A percentile compares a stretch with the other conserved stretches of the same genome.
phyloP scores from a whole-genome alignment of 1,140 invertebrate species.

The Steinernema feltiae region DNA sequence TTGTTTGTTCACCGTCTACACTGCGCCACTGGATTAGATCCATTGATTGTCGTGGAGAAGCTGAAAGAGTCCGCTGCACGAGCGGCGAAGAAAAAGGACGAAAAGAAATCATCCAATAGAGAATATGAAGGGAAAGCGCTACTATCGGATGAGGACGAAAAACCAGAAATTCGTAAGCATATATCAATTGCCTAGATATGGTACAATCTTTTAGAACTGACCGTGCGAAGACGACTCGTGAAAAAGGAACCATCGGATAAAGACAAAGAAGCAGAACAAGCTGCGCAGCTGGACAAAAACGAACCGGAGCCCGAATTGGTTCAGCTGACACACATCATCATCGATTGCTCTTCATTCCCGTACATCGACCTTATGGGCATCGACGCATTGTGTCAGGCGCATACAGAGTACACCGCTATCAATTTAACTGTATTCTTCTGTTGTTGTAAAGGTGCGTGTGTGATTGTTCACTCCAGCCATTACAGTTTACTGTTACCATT shows the following conservation, averaged over 20 bases:
- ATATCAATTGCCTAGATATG: conserved; percentile 31
- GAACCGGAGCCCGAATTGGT: conserved; percentile 12
- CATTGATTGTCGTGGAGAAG: conserved; percentile 27
- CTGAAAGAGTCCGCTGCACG: neutral
- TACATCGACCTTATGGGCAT: conserved; percentile 60
- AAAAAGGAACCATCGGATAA: conserved; percentile 28
- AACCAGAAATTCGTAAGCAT: conserved; percentile 2
- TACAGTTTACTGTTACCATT: conserved; percentile 21
- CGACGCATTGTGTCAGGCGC: conserved; percentile 56
- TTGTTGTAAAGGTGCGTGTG: conserved; percentile 37
- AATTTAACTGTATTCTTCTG: conserved; percentile 40
- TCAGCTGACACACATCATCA: conserved; percentile 56
- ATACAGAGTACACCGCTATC: conserved; percentile 32
- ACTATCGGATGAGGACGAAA: conserved; percentile 20
- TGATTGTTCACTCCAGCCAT: neutral
- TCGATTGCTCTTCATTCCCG: conserved; percentile 59
- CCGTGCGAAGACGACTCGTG: neutral
- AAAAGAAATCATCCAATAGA: conserved; percentile 54
- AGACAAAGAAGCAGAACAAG: conserved; percentile 51
- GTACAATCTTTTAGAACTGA: conserved; percentile 20
- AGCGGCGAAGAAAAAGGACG: conserved; percentile 51
- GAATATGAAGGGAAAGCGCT: conserved; percentile 44
- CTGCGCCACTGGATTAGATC: conserved; percentile 33
- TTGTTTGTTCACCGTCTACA: conserved; percentile 54
- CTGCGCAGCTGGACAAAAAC: conserved; percentile 45